Evolutionary conservation across 2,113 vertebrate genomes (phyloP).

Genomic region (Spheniscus mendiculus): DNA sequence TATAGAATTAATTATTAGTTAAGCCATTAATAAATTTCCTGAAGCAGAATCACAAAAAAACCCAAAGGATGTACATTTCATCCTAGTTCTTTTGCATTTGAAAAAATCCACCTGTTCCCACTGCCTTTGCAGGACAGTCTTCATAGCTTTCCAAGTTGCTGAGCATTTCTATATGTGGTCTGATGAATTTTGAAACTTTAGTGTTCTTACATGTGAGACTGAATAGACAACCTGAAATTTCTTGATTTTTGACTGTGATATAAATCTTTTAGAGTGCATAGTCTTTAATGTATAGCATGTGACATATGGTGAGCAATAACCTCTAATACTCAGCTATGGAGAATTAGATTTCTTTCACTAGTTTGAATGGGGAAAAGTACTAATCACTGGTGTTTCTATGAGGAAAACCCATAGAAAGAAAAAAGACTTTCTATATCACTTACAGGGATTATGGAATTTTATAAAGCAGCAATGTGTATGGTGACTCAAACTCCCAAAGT

Average conservation of each 20-base stretch:
- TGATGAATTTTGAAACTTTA: neutral
- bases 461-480: accelerated
- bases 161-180: neutral
- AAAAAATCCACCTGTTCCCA: neutral
- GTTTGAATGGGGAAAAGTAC: neutral
- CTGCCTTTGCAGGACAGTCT: neutral
- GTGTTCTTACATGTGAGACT: neutral
- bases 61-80: neutral
- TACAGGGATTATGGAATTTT: neutral
- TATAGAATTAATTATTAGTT: neutral
- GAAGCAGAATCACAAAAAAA: neutral
- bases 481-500: neutral
- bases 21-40: neutral
- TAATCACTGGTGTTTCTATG: neutral
- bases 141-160: too few species aligned
- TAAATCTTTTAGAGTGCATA: accelerated
- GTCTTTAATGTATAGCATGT: accelerated
- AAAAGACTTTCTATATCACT: neutral
- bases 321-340: neutral
- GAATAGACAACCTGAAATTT: neutral
- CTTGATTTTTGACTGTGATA: neutral
- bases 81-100: neutral
- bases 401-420: neutral
- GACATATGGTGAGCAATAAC: accelerated
- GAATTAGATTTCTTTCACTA: accelerated